A percentile compares a stretch with the other conserved stretches of the same genome.
Evolutionary conservation across 1,140 invertebrate species (phyloP).

Genomic region (Drosophila leontia): DNA sequence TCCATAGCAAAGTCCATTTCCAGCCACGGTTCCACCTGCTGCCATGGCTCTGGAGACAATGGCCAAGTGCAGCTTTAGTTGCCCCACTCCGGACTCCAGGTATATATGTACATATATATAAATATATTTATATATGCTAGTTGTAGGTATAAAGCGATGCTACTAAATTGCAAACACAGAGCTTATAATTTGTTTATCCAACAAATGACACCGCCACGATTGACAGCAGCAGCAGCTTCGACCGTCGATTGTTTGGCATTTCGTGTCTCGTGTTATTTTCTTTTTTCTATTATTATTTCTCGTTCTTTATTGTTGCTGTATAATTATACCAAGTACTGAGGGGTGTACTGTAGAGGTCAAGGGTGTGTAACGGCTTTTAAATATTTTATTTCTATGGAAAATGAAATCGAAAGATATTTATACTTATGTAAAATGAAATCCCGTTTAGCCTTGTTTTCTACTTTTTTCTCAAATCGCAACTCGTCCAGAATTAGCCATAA

Average conservation of each 20-base stretch:
- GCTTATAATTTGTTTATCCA: slow-evolving; percentile 47
- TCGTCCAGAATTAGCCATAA: slow-evolving; percentile 34
- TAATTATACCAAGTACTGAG: not conserved
- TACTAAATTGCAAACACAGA: slow-evolving; percentile 31
- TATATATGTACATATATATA: not conserved
- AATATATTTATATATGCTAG: not conserved
- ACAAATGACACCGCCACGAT: slow-evolving; percentile 31
- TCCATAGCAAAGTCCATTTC: not conserved
- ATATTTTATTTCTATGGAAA: not conserved
- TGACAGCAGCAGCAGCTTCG: not conserved
- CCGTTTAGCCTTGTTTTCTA: not conserved
- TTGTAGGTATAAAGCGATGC: not conserved
- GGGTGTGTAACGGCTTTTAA: not conserved
- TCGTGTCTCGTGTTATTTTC: slow-evolving; percentile 5
- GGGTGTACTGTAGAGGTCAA: not conserved
- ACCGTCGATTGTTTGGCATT: slow-evolving; percentile 19
- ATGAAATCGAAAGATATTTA: not conserved
- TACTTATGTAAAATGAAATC: too few relatives aligned
- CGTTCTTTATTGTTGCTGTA: slow-evolving; percentile 1
- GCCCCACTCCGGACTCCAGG: not conserved
- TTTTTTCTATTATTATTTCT: not conserved
- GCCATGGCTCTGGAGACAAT: not conserved
- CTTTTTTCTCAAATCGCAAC: not conserved
- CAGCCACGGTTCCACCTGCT: not conserved
- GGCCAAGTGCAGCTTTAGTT: slow-evolving; percentile 2